These are phyloP conservation scores for Chaenodraco wilsoni DNA, from an alignment of 2,797 vertebrate species.

Conservation along the genomic window DNA sequence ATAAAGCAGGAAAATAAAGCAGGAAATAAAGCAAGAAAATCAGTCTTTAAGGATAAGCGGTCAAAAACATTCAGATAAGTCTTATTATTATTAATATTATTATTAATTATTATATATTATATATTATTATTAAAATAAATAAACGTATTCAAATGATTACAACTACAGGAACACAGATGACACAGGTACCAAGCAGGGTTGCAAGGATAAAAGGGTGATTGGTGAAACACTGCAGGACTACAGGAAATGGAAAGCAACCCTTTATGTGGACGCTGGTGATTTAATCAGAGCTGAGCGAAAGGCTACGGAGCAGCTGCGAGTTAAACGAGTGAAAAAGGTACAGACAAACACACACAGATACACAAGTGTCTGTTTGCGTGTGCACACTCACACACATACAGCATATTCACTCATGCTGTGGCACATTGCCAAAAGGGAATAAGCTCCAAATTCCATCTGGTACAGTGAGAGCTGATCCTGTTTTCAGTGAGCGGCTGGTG, in stretches of 20 bases:
- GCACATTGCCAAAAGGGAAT: conserved; percentile 48
- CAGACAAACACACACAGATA: conserved; percentile 8
- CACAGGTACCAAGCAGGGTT: conserved; percentile 1
- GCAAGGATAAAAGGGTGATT: conserved; percentile 12
- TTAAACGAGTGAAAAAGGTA: conserved; percentile 43
- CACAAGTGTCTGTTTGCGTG: neutral
- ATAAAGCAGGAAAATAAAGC: neutral
- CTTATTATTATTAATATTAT: neutral
- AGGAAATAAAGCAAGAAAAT: conserved; percentile 8
- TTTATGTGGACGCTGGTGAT: conserved; percentile 38
- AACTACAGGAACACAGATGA: conserved; percentile 13
- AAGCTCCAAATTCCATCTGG: conserved; percentile 48
- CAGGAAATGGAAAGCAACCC: conserved; percentile 49
- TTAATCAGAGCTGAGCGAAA: conserved; percentile 54
- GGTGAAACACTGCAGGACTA: conserved; percentile 13
- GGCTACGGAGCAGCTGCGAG: conserved; percentile 24
- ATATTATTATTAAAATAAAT: no score
- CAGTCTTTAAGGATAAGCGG: neutral
- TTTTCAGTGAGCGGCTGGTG: conserved; percentile 35
- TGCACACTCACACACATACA: neutral
- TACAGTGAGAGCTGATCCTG: conserved; percentile 50
- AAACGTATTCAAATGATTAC: neutral
- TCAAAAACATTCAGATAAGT: conserved; percentile 9
- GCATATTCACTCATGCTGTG: conserved; percentile 18
- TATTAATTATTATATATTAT: no score